phyloP scores from a whole-genome alignment of 1,140 invertebrate genomes.

The Pantala flavescens region DNA sequence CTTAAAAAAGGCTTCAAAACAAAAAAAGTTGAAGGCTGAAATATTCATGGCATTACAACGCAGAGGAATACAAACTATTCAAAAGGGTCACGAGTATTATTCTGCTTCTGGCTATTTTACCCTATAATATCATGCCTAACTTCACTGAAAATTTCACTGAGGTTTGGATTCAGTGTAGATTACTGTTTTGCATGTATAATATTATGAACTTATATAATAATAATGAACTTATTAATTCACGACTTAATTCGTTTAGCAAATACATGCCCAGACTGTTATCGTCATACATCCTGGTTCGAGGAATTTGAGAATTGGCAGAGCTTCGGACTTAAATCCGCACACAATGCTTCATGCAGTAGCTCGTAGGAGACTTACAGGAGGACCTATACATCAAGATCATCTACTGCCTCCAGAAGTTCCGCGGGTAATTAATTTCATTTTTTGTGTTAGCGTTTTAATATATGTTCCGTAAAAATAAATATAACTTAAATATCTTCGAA shows the following conservation, averaged over 20 bases:
- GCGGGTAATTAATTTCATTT: slow-evolving; percentile 30
- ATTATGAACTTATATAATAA: background rate
- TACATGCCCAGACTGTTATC: slow-evolving; percentile 55
- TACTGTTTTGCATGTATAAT: background rate
- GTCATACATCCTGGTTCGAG: slow-evolving; percentile 92
- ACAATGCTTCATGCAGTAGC: slow-evolving; percentile 81
- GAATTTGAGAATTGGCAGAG: slow-evolving; percentile 76
- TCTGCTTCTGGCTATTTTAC: too few species aligned
- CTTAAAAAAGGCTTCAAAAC: too few species aligned
- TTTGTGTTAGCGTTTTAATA: background rate
- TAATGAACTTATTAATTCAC: background rate
- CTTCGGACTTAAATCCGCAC: slow-evolving; percentile 76
- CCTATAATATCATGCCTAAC: background rate
- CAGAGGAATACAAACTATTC: too few species aligned
- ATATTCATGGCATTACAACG: too few species aligned
- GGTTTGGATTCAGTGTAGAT: background rate
- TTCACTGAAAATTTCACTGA: background rate
- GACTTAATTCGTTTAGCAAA: background rate
- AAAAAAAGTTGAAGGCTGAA: too few species aligned
- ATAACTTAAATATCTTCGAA: background rate
- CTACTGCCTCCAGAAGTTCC: slow-evolving; percentile 52
- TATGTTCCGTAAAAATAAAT: background rate
- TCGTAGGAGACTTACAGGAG: slow-evolving; percentile 44
- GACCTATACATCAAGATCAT: slow-evolving; percentile 48
- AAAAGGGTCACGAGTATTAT: too few species aligned